These are phyloP conservation scores for Heterotis niloticus DNA, from an alignment of 2,113 vertebrate genomes.

Conservation along the genomic window DNA sequence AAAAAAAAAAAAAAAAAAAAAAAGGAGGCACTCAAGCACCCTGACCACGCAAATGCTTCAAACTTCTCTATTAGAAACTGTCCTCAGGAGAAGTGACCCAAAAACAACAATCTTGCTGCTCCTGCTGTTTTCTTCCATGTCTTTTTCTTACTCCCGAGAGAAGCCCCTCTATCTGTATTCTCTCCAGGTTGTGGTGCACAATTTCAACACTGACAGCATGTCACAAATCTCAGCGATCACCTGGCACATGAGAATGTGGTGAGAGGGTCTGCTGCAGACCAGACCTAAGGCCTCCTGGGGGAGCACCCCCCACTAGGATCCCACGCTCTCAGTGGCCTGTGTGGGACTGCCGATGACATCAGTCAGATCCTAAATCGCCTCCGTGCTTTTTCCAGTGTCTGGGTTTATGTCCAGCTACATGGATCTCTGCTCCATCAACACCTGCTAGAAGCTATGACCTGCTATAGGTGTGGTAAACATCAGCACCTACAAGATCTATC, in stretches of 20 bases:
- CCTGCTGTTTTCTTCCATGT: background rate
- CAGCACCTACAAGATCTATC: background rate
- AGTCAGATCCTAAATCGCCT: too few species aligned
- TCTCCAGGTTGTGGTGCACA: background rate
- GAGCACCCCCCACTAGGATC: conserved; percentile 1
- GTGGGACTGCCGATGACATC: background rate
- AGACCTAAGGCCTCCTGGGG: background rate
- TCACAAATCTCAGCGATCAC: conserved; percentile 4
- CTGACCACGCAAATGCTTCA: background rate
- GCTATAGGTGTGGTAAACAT: too few species aligned
- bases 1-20: too few species aligned
- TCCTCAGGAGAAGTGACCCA: background rate
- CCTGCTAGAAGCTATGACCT: too few species aligned
- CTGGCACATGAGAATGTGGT: background rate
- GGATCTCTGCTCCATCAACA: background rate
- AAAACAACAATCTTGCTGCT: background rate
- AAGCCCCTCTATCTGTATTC: background rate
- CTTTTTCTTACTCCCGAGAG: background rate
- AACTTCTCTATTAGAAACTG: too few species aligned
- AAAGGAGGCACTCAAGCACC: background rate
- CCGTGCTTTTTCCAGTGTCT: too few species aligned
- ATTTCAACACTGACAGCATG: background rate
- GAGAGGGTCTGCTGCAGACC: background rate
- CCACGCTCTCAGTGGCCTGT: background rate
- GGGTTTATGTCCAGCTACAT: background rate